Percentiles rank a stretch among this genome's conserved stretches.
These are phyloP conservation scores for Leuciscus waleckii DNA, from an alignment of 2,797 vertebrate genomes.

Conservation along the genomic window DNA sequence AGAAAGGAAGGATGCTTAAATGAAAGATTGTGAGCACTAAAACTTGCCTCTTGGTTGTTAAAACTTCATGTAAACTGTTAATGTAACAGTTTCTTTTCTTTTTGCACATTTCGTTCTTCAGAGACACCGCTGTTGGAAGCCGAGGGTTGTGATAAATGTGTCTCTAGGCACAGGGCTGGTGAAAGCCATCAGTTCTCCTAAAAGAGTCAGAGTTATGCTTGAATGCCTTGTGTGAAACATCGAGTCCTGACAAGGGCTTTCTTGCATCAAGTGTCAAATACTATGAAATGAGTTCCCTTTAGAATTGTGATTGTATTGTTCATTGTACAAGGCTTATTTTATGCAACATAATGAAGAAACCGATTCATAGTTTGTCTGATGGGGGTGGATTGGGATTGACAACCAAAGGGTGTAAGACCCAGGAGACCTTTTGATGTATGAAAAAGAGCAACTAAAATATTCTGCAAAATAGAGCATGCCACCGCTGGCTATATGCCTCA, in stretches of 20 bases:
- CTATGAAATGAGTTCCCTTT: slow-evolving; percentile 3
- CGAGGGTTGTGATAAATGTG: slow-evolving; percentile 48
- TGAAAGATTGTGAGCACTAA: background rate
- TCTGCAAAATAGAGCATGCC: background rate
- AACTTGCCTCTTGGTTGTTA: background rate
- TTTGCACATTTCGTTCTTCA: slow-evolving; percentile 35
- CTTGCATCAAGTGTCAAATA: slow-evolving; percentile 30
- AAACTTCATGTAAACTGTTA: slow-evolving; percentile 9
- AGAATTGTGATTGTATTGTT: slow-evolving; percentile 17
- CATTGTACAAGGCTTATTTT: slow-evolving; percentile 4
- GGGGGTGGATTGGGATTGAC: background rate
- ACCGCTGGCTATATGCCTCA: background rate
- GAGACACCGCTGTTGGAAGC: slow-evolving; percentile 31
- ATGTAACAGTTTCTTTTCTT: slow-evolving; percentile 41
- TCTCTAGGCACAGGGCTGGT: slow-evolving; percentile 53
- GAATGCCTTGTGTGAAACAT: slow-evolving; percentile 8
- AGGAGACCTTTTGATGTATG: background rate
- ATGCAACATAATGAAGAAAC: slow-evolving; percentile 7
- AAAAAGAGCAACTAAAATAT: background rate
- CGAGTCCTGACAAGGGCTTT: slow-evolving; percentile 12
- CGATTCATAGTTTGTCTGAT: slow-evolving; percentile 11
- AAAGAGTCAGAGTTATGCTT: slow-evolving; percentile 23
- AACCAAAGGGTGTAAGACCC: background rate
- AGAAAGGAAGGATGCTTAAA: background rate
- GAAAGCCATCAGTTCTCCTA: slow-evolving; percentile 46